phyloP scores from a whole-genome alignment of 2,113 vertebrate genomes.

The Cariama cristata region DNA sequence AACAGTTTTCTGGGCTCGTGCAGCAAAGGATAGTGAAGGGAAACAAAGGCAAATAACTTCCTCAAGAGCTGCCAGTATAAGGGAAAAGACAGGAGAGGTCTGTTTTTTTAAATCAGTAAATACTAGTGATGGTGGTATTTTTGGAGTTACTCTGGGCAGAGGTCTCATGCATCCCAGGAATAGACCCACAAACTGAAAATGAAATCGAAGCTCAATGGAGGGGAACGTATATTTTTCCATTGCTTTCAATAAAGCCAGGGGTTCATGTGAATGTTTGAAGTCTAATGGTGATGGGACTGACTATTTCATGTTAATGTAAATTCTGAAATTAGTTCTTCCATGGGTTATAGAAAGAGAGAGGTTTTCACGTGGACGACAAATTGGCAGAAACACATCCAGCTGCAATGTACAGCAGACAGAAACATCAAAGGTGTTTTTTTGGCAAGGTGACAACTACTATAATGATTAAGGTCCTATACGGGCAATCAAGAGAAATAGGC shows the following conservation, averaged over 20 bases:
- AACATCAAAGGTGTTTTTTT: not conserved
- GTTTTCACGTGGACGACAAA: not conserved
- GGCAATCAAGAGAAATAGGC: not conserved
- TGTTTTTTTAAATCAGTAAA: not conserved
- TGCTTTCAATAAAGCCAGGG: not conserved
- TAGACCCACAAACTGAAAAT: not conserved
- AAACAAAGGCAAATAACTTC: not conserved
- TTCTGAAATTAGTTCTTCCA: not conserved
- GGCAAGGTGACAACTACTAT: not conserved
- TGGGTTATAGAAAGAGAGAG: not conserved
- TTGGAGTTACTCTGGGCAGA: not conserved
- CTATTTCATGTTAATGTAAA: not conserved
- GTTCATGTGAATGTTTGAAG: not conserved
- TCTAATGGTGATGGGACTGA: fast-evolving
- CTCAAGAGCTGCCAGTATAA: not conserved
- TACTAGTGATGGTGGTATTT: not conserved
- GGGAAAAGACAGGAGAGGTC: not conserved
- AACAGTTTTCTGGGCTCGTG: not conserved
- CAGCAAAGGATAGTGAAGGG: not conserved
- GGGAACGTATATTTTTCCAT: not conserved
- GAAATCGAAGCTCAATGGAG: not conserved
- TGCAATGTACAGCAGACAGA: not conserved
- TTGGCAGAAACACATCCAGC: not conserved
- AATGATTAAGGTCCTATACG: not conserved
- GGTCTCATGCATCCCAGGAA: not conserved